These are phyloP conservation scores for Isichthys henryi DNA, from an alignment of 2,113 vertebrate species.

Conservation along the genomic window DNA sequence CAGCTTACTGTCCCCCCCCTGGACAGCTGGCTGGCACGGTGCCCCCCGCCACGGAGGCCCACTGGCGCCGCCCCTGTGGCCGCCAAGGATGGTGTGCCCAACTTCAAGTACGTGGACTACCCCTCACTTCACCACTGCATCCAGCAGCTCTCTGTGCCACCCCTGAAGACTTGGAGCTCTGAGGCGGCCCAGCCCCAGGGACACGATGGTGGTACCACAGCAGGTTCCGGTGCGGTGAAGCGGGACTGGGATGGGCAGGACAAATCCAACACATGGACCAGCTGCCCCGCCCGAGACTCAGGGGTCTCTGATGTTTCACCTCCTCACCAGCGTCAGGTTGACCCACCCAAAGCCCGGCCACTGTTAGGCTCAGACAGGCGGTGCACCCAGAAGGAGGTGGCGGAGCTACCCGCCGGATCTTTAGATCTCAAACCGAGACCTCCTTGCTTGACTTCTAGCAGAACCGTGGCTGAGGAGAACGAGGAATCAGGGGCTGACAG, in stretches of 20 bases:
- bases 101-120: conserved; percentile 47
- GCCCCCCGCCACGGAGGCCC: conserved; percentile 13
- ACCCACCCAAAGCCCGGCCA: not conserved
- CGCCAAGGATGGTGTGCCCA: conserved; percentile 34
- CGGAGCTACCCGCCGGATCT: not conserved
- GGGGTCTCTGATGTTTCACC: not conserved
- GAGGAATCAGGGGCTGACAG: conserved; percentile 22
- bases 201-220: not conserved
- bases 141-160: conserved; percentile 45
- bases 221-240: not conserved
- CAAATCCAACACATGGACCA: not conserved
- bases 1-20: conserved; percentile 41
- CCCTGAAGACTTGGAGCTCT: conserved; percentile 43
- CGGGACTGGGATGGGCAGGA: not conserved
- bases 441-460: not conserved
- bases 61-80: conserved; percentile 14
- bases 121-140: conserved; percentile 48
- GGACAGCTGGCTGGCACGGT: conserved; percentile 34
- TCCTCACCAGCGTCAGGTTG: not conserved
- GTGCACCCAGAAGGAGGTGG: not conserved
- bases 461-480: not conserved
- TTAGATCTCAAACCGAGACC: not conserved
- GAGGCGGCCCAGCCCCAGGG: conserved; percentile 18
- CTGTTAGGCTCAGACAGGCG: not conserved
- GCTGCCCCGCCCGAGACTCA: not conserved